These are phyloP conservation scores for Pantherophis guttatus DNA, from an alignment of 2,113 vertebrate genomes.

Conservation along the genomic window DNA sequence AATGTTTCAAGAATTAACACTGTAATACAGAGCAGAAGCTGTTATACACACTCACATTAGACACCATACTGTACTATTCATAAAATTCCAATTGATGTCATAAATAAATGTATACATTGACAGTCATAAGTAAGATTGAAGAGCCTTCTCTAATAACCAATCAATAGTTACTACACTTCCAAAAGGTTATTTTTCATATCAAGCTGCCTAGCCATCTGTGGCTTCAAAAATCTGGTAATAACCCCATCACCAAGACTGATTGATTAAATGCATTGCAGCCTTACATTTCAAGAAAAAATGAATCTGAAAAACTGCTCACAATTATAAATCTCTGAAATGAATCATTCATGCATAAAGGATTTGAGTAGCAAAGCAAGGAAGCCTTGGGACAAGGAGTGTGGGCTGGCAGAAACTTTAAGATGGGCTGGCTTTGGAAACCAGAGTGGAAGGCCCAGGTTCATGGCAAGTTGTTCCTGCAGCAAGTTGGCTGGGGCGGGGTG, in stretches of 20 bases:
- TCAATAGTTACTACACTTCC: background rate
- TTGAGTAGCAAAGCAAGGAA: background rate
- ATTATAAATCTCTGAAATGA: background rate
- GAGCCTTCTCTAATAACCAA: background rate
- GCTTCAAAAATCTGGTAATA: background rate
- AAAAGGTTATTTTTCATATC: background rate
- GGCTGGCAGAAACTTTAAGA: background rate
- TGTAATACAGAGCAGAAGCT: background rate
- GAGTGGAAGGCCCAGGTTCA: background rate
- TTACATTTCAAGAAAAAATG: background rate
- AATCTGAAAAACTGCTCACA: background rate
- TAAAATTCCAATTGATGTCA: background rate
- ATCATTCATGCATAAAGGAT: background rate
- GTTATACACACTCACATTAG: background rate
- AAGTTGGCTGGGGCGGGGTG: background rate
- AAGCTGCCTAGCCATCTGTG: background rate
- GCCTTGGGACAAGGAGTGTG: background rate
- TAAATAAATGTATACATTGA: background rate
- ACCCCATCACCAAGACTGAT: background rate
- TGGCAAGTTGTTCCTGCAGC: background rate
- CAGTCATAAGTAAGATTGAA: slow-evolving; percentile 10
- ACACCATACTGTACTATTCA: background rate
- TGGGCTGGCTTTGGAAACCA: background rate
- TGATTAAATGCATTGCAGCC: background rate
- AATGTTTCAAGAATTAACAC: background rate